Percentiles rank a stretch among this genome's conserved stretches.
phyloP scores from a whole-genome alignment of 2,113 vertebrate species.

The Catharus minimus region DNA sequence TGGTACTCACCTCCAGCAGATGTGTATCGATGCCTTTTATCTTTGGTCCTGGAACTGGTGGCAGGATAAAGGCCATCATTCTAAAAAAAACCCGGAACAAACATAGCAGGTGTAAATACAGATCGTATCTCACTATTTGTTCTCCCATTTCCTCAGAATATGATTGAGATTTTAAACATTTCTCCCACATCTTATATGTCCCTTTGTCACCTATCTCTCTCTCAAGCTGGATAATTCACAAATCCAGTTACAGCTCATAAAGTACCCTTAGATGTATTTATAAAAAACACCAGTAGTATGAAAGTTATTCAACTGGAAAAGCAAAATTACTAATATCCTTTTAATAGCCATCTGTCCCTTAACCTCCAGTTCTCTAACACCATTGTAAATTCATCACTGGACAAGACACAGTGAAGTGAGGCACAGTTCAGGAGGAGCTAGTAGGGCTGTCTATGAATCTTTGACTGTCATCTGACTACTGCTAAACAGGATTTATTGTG shows the following conservation, averaged over 20 bases:
- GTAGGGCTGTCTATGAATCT: neutral
- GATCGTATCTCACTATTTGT: neutral
- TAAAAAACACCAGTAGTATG: neutral
- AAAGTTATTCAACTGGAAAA: neutral
- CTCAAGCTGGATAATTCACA: neutral
- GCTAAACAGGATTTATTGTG: neutral
- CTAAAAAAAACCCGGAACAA: slow-evolving; percentile 54
- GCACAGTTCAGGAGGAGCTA: neutral
- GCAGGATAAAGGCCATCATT: slow-evolving; percentile 86
- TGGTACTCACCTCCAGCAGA: slow-evolving; percentile 84
- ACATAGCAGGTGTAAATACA: neutral
- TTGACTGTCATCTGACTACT: neutral
- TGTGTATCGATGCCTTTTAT: slow-evolving; percentile 94
- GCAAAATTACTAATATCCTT: neutral
- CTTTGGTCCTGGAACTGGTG: slow-evolving; percentile 93
- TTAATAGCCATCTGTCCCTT: neutral
- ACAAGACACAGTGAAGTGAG: neutral
- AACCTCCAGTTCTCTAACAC: neutral
- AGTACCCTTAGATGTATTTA: neutral
- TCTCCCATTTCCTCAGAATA: neutral
- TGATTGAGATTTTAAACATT: neutral
- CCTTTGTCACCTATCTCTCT: neutral
- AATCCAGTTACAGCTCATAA: neutral
- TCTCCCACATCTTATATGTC: neutral
- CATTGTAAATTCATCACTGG: neutral